Percentiles rank a stretch among this genome's conserved stretches.
phyloP scores from a whole-genome alignment of 2,113 vertebrate species.

The Myrmecophaga tridactyla region DNA sequence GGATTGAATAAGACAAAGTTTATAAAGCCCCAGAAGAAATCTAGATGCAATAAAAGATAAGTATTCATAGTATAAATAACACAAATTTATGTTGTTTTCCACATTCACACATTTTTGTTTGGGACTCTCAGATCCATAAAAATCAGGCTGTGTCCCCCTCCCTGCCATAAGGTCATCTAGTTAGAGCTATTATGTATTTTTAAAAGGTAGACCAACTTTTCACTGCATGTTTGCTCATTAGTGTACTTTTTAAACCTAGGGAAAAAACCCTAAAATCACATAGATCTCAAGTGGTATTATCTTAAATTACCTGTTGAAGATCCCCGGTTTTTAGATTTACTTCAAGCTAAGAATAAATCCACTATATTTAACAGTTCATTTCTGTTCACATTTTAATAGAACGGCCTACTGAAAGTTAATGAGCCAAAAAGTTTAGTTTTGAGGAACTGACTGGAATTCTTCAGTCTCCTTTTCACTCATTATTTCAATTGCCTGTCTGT shows the following conservation, averaged over 20 bases:
- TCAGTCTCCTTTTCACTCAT: neutral
- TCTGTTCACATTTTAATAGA: neutral
- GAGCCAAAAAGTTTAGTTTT: neutral
- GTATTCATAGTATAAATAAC: neutral
- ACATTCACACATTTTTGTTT: neutral
- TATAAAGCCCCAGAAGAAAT: neutral
- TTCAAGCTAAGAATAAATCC: neutral
- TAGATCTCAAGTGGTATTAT: neutral
- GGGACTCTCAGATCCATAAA: neutral
- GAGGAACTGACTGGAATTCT: neutral
- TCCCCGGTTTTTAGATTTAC: neutral
- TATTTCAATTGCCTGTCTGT: neutral
- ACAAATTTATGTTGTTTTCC: neutral
- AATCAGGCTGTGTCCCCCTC: conserved; percentile 48
- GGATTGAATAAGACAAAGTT: neutral
- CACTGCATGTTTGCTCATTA: neutral
- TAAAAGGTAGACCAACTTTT: neutral
- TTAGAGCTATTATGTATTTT: conserved; percentile 26
- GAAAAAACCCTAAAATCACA: neutral
- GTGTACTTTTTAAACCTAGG: neutral
- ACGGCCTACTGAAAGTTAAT: neutral
- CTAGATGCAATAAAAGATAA: neutral
- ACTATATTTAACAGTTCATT: neutral
- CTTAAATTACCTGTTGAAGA: neutral
- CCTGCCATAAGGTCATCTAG: conserved; percentile 51